Evolutionary conservation across 2,113 vertebrate genomes (phyloP).

Genomic region (Perca fluviatilis): DNA sequence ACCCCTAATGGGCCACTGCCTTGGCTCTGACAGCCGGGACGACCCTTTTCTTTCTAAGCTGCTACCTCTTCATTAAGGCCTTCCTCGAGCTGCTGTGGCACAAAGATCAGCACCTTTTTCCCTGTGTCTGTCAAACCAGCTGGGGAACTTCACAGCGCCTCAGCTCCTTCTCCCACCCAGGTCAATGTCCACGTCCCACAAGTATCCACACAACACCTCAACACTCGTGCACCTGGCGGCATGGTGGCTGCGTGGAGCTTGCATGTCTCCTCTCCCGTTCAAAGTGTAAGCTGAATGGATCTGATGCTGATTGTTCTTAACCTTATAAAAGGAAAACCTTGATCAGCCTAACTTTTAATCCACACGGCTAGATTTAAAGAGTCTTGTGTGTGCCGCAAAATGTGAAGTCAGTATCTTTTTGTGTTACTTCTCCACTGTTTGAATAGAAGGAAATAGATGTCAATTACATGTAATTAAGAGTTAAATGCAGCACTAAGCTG

Average conservation of each 20-base stretch:
- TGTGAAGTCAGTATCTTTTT: conserved; percentile 10
- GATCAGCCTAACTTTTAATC: neutral
- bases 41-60: conserved; percentile 59
- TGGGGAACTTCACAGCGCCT: conserved; percentile 42
- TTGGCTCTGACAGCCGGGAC: conserved; percentile 57
- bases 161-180: neutral
- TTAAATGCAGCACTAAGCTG: conserved; percentile 15
- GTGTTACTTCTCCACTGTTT: conserved; percentile 16
- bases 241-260: neutral
- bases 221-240: neutral
- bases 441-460: conserved; percentile 38
- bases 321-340: conserved; percentile 14
- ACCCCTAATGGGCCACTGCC: conserved; percentile 67
- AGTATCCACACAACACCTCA: neutral
- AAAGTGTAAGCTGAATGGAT: conserved; percentile 14
- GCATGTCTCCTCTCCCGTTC: neutral
- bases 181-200: neutral
- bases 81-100: conserved; percentile 47
- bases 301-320: conserved; percentile 18
- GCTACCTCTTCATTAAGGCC: conserved; percentile 72
- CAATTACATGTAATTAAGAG: conserved; percentile 42
- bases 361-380: neutral
- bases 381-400: conserved; percentile 7
- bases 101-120: conserved; percentile 63
- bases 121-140: conserved; percentile 47